Conservation (phyloP, 1,140 invertebrate genomes). For the Phenacoccus solenopsis region DNA sequence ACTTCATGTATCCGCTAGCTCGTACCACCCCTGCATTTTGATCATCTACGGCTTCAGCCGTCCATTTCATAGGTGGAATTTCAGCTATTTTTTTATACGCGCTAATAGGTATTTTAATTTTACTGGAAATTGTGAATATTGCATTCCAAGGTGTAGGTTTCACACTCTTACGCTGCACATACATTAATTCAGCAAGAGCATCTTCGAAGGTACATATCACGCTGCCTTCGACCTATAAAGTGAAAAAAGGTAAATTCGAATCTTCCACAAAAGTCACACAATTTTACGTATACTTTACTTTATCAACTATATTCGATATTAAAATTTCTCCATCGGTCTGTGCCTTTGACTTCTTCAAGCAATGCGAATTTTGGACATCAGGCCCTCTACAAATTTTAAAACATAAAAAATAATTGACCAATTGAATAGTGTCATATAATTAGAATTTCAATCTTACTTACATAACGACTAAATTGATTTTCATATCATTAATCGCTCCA, state of each 20-base stretch:
- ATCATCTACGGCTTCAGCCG: not conserved
- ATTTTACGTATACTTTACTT: not conserved
- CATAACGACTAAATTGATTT: not conserved
- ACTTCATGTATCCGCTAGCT: not conserved
- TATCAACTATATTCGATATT: not conserved
- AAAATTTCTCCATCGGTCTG: not conserved
- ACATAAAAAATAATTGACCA: not conserved
- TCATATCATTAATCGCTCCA: not conserved
- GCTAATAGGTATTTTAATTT: not conserved
- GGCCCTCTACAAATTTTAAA: not conserved
- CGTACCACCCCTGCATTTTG: not conserved
- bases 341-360: not conserved
- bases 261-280: not conserved
- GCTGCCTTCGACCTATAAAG: not conserved
- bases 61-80: not conserved
- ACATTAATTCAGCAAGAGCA: not conserved
- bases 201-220: not conserved
- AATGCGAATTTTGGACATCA: not conserved
- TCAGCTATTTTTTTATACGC: not conserved
- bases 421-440: not conserved
- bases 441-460: not conserved
- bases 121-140: not conserved
- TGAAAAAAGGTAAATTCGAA: not conserved
- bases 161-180: not conserved
- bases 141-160: slow-evolving; percentile 1